These are phyloP conservation scores for Dendropsophus ebraccatus DNA, from an alignment of 2,113 vertebrate species.

Conservation along the genomic window DNA sequence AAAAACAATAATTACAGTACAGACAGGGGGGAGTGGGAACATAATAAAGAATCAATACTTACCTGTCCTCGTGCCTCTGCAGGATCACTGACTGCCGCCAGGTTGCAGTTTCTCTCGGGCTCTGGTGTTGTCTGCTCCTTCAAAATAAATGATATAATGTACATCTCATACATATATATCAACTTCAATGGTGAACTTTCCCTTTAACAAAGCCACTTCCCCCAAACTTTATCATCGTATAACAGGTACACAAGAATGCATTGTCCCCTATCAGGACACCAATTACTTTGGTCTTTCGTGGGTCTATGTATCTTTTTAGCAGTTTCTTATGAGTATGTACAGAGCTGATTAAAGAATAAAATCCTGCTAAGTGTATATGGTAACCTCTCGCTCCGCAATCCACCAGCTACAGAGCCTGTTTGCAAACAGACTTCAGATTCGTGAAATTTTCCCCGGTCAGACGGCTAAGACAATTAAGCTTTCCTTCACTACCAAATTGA, in stretches of 20 bases:
- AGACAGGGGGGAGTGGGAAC: no score
- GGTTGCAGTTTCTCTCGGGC: no score
- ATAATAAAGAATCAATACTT: no score
- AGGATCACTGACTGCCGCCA: no score
- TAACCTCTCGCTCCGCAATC: conserved; percentile 45
- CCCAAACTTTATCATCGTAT: background rate
- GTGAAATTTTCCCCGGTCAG: conserved; percentile 47
- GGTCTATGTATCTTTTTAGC: background rate
- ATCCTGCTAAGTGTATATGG: background rate
- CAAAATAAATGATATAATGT: no score
- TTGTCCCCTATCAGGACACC: background rate
- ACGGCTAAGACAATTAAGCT: conserved; percentile 58
- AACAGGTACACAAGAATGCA: background rate
- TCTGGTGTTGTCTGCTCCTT: no score
- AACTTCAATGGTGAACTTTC: no score
- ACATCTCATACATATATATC: no score
- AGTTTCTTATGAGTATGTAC: background rate
- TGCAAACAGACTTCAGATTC: conserved; percentile 57
- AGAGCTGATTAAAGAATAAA: background rate
- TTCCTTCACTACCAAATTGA: conserved; percentile 56
- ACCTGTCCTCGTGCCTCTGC: no score
- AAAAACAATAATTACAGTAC: no score
- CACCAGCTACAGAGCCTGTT: conserved; percentile 34
- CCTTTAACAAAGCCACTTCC: background rate
- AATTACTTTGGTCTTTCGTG: background rate